Conservation (phyloP, 2,113 vertebrate genomes). For the Ranitomeya variabilis region DNA sequence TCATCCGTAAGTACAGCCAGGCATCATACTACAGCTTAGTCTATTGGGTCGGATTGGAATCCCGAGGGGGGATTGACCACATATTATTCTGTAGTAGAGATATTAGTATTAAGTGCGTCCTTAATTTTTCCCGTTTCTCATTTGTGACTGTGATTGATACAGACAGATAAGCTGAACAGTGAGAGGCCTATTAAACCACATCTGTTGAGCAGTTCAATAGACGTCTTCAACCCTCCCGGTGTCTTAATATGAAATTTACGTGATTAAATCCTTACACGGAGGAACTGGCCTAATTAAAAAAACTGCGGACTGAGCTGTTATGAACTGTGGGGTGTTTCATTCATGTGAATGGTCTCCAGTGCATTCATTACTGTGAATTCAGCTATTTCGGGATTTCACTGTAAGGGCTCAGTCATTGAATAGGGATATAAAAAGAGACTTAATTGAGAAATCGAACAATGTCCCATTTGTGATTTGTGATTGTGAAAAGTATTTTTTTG, state of each 20-base stretch:
- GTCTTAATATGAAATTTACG: slow-evolving; percentile 33
- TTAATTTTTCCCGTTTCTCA: background rate
- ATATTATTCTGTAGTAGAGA: background rate
- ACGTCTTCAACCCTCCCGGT: background rate
- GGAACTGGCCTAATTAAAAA: slow-evolving; percentile 33
- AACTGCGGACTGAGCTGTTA: background rate
- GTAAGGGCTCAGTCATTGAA: slow-evolving; percentile 32
- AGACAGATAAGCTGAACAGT: slow-evolving; percentile 23
- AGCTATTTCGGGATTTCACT: slow-evolving; percentile 5
- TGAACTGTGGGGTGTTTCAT: slow-evolving; percentile 33
- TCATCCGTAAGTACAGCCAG: no score
- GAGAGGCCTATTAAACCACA: slow-evolving; percentile 39
- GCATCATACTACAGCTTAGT: no score
- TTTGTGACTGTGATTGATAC: background rate
- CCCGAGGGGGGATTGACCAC: background rate
- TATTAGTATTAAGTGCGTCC: background rate
- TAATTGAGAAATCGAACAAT: slow-evolving; percentile 28
- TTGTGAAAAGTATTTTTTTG: no score
- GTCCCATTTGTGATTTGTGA: slow-evolving; percentile 7
- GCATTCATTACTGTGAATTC: slow-evolving; percentile 34
- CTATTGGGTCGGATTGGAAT: no score
- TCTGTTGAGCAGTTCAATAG: slow-evolving; percentile 45
- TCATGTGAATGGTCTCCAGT: slow-evolving; percentile 20
- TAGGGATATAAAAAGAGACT: background rate
- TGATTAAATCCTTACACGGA: slow-evolving; percentile 33